Conservation (phyloP, 2,888 invertebrate genomes). For the Laspeyria flexula region DNA sequence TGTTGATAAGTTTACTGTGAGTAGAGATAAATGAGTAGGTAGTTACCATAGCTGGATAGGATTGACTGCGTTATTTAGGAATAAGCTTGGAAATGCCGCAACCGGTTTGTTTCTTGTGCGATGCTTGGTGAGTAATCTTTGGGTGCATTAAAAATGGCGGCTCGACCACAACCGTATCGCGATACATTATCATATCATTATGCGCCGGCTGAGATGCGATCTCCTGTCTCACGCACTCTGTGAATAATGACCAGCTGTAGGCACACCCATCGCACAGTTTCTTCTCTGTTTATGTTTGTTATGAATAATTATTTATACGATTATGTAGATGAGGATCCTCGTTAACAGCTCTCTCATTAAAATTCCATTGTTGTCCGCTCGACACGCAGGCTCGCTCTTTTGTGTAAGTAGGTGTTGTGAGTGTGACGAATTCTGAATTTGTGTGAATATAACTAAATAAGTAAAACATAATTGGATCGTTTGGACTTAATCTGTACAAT, state of each 20-base stretch:
- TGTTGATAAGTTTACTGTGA: conserved; percentile 7
- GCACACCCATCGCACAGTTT: conserved; percentile 55
- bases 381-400: conserved; percentile 64
- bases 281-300: conserved; percentile 68
- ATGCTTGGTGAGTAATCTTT: conserved; percentile 49
- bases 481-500: background rate
- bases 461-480: conserved; percentile 14
- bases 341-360: conserved; percentile 77
- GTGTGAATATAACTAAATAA: conserved; percentile 6
- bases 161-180: conserved; percentile 48
- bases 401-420: conserved; percentile 66
- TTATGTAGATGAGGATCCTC: conserved; percentile 77
- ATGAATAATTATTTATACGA: conserved; percentile 78
- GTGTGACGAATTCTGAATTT: conserved; percentile 57
- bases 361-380: conserved; percentile 76
- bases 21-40: conserved; percentile 5
- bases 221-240: conserved; percentile 49
- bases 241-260: conserved; percentile 55
- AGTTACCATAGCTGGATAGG: conserved; percentile 46
- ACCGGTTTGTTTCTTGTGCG: conserved; percentile 45
- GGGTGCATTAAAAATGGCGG: conserved; percentile 56
- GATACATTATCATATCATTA: conserved; percentile 62
- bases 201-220: conserved; percentile 52
- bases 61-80: conserved; percentile 37
- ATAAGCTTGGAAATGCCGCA: conserved; percentile 39